Evolutionary conservation across 1,140 invertebrate genomes (phyloP), one percentile per base, ranked within the genome.

Genomic region (Atta colombica): DNA sequence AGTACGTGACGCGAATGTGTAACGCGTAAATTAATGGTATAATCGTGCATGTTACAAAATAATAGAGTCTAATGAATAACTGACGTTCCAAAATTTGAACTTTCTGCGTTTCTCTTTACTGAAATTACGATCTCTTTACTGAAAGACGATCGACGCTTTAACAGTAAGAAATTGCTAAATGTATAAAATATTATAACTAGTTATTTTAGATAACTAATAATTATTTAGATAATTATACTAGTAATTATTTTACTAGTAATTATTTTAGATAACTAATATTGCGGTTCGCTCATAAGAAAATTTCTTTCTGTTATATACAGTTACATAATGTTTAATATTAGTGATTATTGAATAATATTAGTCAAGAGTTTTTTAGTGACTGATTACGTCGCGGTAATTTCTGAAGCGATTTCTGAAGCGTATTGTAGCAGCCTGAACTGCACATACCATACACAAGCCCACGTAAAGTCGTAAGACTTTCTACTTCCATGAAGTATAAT

Each of bases 401-500:
- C 55, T 14, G 7, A 55, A 28, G 14, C 25, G 6, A 51, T 74
- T 21, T 21, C 21, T 21, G 21, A 21, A 21, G 21, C 18, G 18
- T 6, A 2, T 39, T 21, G 18, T 25, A 16, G 5, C 61, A 16
- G 5, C 60, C 18, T 31, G n/a, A 31, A 63, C 39, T 16, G 3
- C 80, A 60, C 28, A 35, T 25, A 39, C 25, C 25, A 25, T 21
- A 3, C 4, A 16, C 35, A 28, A 21, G 14, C 66, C 8, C 45
- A 68, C 45, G 61, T 66, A 65, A 60, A 86, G 86, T 69, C 60
- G 80, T 74, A 90, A 87, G 86, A 94, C 94, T 95, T 95, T 95
- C 91, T 93, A 92, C 88, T 94, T 93, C 77, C 91, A 90, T 86
- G 85, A 88, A 77, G 86, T 91, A 84, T 35, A 87, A 86, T 90